A percentile compares a stretch with the other conserved stretches of the same genome.
phyloP scores from a whole-genome alignment of 2,113 vertebrate species.

The Geothlypis trichas region DNA sequence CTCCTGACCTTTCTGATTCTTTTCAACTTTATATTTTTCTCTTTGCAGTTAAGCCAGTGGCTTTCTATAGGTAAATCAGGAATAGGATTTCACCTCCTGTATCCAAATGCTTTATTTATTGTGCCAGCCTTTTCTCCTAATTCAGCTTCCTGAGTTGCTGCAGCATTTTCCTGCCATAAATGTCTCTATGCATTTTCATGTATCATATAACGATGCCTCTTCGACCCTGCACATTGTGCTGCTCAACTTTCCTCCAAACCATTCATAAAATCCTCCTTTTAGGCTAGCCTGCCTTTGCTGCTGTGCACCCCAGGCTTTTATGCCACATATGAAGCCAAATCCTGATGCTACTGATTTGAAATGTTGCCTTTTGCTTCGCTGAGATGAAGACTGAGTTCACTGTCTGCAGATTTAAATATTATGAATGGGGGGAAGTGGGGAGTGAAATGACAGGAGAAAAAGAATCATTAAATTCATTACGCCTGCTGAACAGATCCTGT shows the following conservation, averaged over 20 bases:
- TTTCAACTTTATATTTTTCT: not conserved
- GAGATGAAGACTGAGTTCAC: conserved; percentile 11
- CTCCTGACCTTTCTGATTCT: not conserved
- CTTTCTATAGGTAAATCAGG: not conserved
- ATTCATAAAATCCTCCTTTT: conserved; percentile 1
- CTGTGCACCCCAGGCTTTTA: conserved; percentile 7
- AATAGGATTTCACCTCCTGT: not conserved
- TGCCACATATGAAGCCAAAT: conserved; percentile 5
- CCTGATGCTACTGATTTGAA: not conserved
- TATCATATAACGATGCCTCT: not conserved
- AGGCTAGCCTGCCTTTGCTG: not conserved
- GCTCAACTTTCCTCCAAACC: conserved; percentile 3
- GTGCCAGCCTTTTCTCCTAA: not conserved
- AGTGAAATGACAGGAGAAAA: not conserved
- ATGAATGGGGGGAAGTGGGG: conserved; percentile 1
- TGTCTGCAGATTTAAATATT: conserved; percentile 38
- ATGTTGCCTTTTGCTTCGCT: not conserved
- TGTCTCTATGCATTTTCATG: not conserved
- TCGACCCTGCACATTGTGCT: not conserved
- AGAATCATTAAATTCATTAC: not conserved
- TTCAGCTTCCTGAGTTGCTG: not conserved
- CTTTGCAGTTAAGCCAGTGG: not conserved
- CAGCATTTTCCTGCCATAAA: not conserved
- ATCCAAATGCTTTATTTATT: not conserved
- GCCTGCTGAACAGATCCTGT: not conserved